Conservation (phyloP, 64 coral and sea anemone genomes). For the Actinia tenebrosa region DNA sequence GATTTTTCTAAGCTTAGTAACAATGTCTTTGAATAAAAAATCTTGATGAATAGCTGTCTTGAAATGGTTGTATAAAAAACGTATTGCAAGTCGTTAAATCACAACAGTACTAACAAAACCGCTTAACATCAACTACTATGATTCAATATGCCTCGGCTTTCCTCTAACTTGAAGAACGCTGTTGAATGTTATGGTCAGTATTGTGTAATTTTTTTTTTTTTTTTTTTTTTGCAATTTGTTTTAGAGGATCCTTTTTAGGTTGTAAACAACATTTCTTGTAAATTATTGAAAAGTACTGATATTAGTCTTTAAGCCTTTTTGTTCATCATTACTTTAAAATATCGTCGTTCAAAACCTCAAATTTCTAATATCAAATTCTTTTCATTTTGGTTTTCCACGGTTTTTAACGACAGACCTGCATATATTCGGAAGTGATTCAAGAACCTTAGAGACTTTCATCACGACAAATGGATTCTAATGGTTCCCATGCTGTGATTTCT, state of each 20-base stretch:
- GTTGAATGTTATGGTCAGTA: background rate
- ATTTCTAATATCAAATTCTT: background rate
- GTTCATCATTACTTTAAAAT: too few species aligned
- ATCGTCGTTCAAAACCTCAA: background rate
- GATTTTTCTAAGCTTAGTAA: background rate
- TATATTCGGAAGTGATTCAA: background rate
- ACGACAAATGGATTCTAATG: background rate
- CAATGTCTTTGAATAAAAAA: background rate
- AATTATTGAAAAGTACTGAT: background rate
- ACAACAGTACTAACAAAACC: background rate
- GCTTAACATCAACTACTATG: background rate
- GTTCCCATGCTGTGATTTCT: background rate
- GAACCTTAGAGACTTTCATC: background rate
- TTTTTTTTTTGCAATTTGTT: background rate
- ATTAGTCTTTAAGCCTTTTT: background rate
- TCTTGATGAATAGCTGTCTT: background rate
- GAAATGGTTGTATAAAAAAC: background rate
- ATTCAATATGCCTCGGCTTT: background rate
- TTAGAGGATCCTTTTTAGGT: background rate
- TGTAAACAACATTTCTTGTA: background rate
- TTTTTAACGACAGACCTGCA: background rate
- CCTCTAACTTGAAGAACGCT: background rate
- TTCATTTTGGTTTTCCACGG: background rate
- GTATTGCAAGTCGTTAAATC: background rate
- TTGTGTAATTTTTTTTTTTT: background rate